These are phyloP conservation scores for Prostheceraeus crozeri DNA, from an alignment of 2,888 invertebrate genomes.

Conservation along the genomic window DNA sequence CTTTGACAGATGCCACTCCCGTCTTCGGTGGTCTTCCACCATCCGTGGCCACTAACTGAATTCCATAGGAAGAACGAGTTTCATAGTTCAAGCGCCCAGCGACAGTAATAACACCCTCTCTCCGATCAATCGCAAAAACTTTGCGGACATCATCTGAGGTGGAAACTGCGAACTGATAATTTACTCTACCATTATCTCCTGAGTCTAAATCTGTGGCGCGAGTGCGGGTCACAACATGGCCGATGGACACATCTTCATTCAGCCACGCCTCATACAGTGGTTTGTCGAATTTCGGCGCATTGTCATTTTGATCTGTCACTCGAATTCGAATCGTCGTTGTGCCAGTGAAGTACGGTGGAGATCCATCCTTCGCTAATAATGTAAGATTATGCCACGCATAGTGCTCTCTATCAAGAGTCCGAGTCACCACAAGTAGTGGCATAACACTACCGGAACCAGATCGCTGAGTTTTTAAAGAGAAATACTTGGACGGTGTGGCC, in stretches of 20 bases:
- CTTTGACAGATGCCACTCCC: conserved; percentile 28
- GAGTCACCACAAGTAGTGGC: conserved; percentile 19
- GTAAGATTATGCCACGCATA: conserved; percentile 24
- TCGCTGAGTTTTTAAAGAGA: conserved; percentile 23
- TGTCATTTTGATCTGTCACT: conserved; percentile 31
- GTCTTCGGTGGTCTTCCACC: conserved; percentile 31
- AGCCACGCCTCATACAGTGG: conserved; percentile 10
- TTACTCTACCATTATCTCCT: conserved; percentile 6
- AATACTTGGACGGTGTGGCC: background rate
- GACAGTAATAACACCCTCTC: conserved; percentile 22
- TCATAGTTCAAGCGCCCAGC: conserved; percentile 25
- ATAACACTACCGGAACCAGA: conserved; percentile 25
- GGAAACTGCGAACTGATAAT: conserved; percentile 26
- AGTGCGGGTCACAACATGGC: background rate
- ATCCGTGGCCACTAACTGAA: conserved; percentile 29
- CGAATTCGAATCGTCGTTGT: background rate
- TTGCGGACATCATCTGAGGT: conserved; percentile 26
- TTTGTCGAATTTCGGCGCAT: conserved; percentile 27
- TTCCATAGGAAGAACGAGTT: no score
- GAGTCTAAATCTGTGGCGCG: conserved; percentile 26
- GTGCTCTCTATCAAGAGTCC: conserved; percentile 16
- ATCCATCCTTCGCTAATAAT: conserved; percentile 26
- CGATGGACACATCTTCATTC: conserved; percentile 16
- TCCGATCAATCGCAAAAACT: conserved; percentile 24
- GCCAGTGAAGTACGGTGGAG: conserved; percentile 28